Conservation (phyloP, 2,888 invertebrate genomes). For the Chalcosyrphus nemorum region DNA sequence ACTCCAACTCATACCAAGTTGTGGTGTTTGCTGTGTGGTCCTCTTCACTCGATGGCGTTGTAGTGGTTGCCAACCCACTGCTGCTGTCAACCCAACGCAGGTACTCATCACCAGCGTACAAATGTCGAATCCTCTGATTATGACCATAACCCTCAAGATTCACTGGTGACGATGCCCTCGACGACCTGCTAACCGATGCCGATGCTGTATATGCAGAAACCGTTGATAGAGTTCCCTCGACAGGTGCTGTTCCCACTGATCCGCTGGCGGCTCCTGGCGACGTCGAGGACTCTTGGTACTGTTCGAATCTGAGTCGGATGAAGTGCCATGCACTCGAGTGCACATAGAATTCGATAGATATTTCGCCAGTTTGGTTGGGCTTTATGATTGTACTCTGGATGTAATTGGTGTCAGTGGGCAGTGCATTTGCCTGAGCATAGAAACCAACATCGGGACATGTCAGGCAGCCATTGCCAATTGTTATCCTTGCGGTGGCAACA, state of each 20-base stretch:
- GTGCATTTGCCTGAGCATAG: conserved; percentile 83
- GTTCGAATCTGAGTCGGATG: conserved; percentile 81
- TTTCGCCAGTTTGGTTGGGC: conserved; percentile 81
- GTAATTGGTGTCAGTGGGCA: conserved; percentile 83
- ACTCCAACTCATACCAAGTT: conserved; percentile 75
- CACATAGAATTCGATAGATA: conserved; percentile 83
- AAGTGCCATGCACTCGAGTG: conserved; percentile 86
- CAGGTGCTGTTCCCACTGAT: conserved; percentile 14
- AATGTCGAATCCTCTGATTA: conserved; percentile 64
- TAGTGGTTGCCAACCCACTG: conserved; percentile 31
- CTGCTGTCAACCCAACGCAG: conserved; percentile 58
- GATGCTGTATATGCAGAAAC: conserved; percentile 38
- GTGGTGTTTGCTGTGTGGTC: conserved; percentile 44
- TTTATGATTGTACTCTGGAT: conserved; percentile 83
- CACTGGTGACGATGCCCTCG: conserved; percentile 57
- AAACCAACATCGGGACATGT: conserved; percentile 82
- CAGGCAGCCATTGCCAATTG: conserved; percentile 81
- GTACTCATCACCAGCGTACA: conserved; percentile 63
- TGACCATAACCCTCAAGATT: conserved; percentile 56
- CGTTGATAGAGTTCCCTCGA: conserved; percentile 41
- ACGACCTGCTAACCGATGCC: conserved; percentile 62
- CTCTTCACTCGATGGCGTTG: conserved; percentile 35
- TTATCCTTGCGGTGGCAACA: conserved; percentile 78
- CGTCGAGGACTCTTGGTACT: conserved; percentile 45
- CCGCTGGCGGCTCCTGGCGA: not conserved